Percentiles rank a stretch among this genome's conserved stretches.
Evolutionary conservation across 2,888 invertebrate species (phyloP).

Genomic region (Scaptomyza reducta): DNA sequence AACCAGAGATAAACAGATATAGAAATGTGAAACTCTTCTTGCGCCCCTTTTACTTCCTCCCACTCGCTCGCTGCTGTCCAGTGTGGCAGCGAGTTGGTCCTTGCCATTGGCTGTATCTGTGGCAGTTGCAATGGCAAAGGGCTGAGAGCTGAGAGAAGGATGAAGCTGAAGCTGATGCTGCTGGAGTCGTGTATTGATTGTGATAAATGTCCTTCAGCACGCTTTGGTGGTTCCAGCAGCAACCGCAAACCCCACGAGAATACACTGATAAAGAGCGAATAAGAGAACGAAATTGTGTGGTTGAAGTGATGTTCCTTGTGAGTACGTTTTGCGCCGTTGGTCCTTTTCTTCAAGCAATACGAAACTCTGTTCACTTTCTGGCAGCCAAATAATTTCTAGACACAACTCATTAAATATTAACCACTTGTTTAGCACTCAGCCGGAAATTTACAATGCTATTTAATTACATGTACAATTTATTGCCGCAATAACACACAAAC

Average conservation of each 20-base stretch:
- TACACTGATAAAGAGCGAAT: not conserved
- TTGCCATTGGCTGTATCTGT: not conserved
- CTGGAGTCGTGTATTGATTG: constrained; percentile 66
- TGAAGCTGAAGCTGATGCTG: constrained; percentile 38
- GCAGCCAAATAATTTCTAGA: constrained; percentile 44
- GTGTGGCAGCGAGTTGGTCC: not conserved
- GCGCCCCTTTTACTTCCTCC: not conserved
- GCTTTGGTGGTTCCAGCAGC: constrained; percentile 47
- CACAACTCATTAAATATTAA: constrained; percentile 74
- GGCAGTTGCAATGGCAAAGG: constrained; percentile 12
- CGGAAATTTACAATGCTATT: constrained; percentile 52
- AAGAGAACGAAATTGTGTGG: constrained; percentile 26
- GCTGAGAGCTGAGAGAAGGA: constrained; percentile 10
- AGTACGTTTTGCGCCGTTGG: constrained; percentile 7
- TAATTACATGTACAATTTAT: constrained; percentile 64
- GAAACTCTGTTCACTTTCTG: constrained; percentile 43
- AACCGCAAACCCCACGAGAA: constrained; percentile 38
- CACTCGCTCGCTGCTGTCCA: not conserved
- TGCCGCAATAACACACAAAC: constrained; percentile 18
- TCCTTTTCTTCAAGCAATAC: constrained; percentile 14
- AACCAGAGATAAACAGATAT: constrained; percentile 70
- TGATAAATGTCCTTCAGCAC: constrained; percentile 72
- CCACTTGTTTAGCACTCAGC: constrained; percentile 45
- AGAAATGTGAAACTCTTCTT: constrained; percentile 54
- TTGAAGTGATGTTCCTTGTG: not conserved